Conservation (phyloP, 2,113 vertebrate species). For the Sebastes fasciatus region DNA sequence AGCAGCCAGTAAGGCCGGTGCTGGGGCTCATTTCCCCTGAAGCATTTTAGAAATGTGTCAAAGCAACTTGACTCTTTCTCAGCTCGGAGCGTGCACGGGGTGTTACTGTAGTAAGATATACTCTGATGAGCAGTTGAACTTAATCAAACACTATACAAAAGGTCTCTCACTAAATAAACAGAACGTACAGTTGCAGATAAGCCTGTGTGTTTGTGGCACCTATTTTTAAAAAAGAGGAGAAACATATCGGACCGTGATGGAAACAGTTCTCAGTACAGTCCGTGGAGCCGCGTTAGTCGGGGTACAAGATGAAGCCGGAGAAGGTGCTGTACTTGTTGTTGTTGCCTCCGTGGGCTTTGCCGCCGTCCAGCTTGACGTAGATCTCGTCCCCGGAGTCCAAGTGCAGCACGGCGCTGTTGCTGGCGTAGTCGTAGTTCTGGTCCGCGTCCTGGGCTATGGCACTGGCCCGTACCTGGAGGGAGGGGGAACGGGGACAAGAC, state of each 20-base stretch:
- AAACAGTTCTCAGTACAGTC: conserved; percentile 41
- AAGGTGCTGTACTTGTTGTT: conserved; percentile 99
- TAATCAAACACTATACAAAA: conserved; percentile 40
- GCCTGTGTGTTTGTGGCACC: conserved; percentile 15
- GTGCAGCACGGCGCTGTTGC: conserved; percentile 95
- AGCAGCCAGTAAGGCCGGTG: neutral
- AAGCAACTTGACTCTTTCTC: neutral
- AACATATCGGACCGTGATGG: conserved; percentile 33
- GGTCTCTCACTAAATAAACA: conserved; percentile 30
- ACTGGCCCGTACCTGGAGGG: conserved; percentile 90
- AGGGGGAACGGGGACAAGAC: neutral
- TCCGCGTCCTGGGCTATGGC: conserved; percentile 95
- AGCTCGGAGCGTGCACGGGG: neutral
- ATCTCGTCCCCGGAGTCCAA: conserved; percentile 94
- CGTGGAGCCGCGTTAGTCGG: conserved; percentile 82
- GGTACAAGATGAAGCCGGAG: conserved; percentile 96
- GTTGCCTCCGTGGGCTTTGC: conserved; percentile 95
- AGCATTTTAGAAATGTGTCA: conserved; percentile 5
- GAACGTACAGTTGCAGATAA: conserved; percentile 24
- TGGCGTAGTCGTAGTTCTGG: conserved; percentile 97
- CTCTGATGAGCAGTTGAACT: conserved; percentile 16
- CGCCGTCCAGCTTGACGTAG: conserved; percentile 95
- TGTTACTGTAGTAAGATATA: neutral
- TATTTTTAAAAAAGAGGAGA: conserved; percentile 33
- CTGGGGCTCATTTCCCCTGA: neutral